phyloP scores from a whole-genome alignment of 2,888 invertebrate genomes.

The Ctenicera cuprea region DNA sequence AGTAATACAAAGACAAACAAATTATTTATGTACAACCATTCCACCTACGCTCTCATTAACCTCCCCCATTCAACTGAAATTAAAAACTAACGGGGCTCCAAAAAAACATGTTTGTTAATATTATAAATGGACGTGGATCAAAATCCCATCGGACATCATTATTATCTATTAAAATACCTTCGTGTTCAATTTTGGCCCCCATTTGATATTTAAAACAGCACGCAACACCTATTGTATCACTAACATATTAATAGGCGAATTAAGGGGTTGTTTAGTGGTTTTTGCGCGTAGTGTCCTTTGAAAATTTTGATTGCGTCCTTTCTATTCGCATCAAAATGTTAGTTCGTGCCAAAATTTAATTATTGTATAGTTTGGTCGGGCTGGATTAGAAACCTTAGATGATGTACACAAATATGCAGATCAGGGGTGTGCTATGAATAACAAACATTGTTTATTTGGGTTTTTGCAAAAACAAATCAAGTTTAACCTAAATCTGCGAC shows the following conservation, averaged over 20 bases:
- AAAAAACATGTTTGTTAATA: too few species aligned
- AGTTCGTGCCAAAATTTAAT: constrained; percentile 19
- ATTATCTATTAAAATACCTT: neutral
- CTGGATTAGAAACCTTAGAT: constrained; percentile 15
- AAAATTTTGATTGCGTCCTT: constrained; percentile 10
- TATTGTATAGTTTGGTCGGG: neutral
- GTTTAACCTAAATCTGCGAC: neutral
- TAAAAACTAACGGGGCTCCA: too few species aligned
- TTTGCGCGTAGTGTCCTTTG: constrained; percentile 6
- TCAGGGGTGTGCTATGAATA: constrained; percentile 5
- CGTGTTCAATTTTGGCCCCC: neutral
- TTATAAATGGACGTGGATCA: neutral
- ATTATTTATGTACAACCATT: too few species aligned
- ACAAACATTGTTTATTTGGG: constrained; percentile 9
- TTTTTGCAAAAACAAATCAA: neutral
- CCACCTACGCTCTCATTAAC: too few species aligned
- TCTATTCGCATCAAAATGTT: neutral
- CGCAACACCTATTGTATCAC: neutral
- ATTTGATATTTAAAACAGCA: neutral
- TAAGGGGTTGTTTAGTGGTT: constrained; percentile 1
- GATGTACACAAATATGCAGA: constrained; percentile 14
- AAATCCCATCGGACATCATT: neutral
- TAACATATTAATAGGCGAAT: neutral
- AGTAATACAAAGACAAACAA: too few species aligned
- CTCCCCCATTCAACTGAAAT: too few species aligned